Conservation (phyloP, 1,140 invertebrate genomes). For the Chlorops oryzae region DNA sequence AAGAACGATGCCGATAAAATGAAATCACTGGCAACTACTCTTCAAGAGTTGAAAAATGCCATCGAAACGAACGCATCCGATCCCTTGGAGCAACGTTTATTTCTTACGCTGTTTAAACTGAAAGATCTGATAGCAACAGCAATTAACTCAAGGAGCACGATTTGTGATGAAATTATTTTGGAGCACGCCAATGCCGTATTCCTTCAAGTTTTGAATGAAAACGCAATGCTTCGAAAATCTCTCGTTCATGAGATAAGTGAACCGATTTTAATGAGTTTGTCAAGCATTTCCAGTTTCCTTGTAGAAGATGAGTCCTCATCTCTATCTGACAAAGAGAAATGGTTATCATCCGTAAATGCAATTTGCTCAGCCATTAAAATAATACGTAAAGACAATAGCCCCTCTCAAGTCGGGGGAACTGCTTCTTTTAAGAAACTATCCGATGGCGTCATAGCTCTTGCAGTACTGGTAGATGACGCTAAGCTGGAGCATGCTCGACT, state of each 20-base stretch:
- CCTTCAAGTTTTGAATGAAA: conserved; percentile 9
- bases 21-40: conserved; percentile 23
- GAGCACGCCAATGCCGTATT: conserved; percentile 11
- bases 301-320: background rate
- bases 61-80: conserved; percentile 3
- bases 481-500: no score
- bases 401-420: no score
- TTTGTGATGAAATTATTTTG: conserved; percentile 1
- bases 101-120: conserved; percentile 18
- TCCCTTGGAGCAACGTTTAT: conserved; percentile 19
- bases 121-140: conserved; percentile 15
- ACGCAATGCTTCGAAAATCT: conserved; percentile 10
- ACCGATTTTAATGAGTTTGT: no score
- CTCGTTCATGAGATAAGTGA: conserved; percentile 12
- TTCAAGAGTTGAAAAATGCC: conserved; percentile 10
- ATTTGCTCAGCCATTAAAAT: no score
- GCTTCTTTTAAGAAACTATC: no score
- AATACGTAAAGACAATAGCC: no score
- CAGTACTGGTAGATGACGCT: no score
- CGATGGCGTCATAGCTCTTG: no score
- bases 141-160: conserved; percentile 15
- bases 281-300: background rate
- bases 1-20: no score
- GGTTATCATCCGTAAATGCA: no score
- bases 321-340: no score